A percentile compares a stretch with the other conserved stretches of the same genome.
phyloP scores from a whole-genome alignment of 2,797 vertebrate species.

The Onychomys torridus region DNA sequence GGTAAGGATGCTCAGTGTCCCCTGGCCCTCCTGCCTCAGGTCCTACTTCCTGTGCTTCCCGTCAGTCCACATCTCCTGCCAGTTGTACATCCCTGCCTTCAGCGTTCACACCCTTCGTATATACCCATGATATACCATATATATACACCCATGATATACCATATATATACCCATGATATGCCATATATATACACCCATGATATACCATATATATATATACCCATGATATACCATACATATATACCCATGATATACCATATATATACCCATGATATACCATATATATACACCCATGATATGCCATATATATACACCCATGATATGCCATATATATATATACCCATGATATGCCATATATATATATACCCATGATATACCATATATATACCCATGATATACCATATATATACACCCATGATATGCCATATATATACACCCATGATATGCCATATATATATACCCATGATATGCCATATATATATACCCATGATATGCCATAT shows the following conservation, averaged over 20 bases:
- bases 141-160: not conserved
- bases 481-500: not conserved
- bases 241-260: not conserved
- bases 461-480: not conserved
- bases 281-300: no score
- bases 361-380: not conserved
- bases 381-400: not conserved
- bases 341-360: not conserved
- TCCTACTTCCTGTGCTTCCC: not conserved
- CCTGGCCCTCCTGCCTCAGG: accelerated
- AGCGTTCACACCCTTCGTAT: no score
- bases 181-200: no score
- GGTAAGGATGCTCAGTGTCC: slow-evolving; percentile 82
- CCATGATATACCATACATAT: not conserved
- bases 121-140: not conserved
- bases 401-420: no score
- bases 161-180: not conserved
- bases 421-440: not conserved
- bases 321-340: no score
- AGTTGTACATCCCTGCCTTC: not conserved
- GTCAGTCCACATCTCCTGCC: accelerated
- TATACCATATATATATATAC: not conserved
- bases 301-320: no score
- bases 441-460: not conserved
- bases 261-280: not conserved